Evolutionary conservation across 2,797 vertebrate species (phyloP).

Genomic region (Nannoperca obscura): DNA sequence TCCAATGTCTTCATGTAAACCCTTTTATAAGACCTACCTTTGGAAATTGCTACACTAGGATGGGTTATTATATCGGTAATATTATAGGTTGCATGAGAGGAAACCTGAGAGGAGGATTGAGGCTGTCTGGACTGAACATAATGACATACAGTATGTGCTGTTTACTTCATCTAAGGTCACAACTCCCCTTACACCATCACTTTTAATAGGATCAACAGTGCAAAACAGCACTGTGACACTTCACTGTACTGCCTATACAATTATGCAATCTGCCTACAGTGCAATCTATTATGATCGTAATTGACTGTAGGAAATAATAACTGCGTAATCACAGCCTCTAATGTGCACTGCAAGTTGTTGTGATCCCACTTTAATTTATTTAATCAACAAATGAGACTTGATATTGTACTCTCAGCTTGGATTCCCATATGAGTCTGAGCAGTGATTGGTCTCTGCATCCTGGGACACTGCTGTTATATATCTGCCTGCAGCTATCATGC

Average conservation of each 20-base stretch:
- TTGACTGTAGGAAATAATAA: constrained; percentile 64
- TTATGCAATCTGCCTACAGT: constrained; percentile 47
- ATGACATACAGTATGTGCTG: neutral
- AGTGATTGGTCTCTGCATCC: constrained; percentile 37
- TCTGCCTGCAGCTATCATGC: constrained; percentile 35
- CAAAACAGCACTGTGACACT: neutral
- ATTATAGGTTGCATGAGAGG: neutral
- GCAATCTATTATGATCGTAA: constrained; percentile 57
- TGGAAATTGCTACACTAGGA: neutral
- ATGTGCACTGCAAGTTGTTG: constrained; percentile 60
- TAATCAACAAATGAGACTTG: constrained; percentile 59
- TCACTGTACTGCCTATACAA: constrained; percentile 23
- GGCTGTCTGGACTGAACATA: neutral
- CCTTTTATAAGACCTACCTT: neutral
- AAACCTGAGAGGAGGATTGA: neutral
- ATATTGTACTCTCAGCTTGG: constrained; percentile 24
- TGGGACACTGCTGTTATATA: neutral
- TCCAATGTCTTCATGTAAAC: neutral
- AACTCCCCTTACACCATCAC: neutral
- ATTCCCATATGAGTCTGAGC: constrained; percentile 21
- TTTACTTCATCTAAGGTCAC: constrained; percentile 14
- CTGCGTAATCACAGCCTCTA: constrained; percentile 58
- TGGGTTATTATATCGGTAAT: neutral
- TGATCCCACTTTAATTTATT: constrained; percentile 68
- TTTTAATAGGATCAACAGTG: constrained; percentile 29